Base-by-base conservation (phyloP, 2,888 invertebrate genomes). In the Dryocosmus kuriphilus region DNA sequence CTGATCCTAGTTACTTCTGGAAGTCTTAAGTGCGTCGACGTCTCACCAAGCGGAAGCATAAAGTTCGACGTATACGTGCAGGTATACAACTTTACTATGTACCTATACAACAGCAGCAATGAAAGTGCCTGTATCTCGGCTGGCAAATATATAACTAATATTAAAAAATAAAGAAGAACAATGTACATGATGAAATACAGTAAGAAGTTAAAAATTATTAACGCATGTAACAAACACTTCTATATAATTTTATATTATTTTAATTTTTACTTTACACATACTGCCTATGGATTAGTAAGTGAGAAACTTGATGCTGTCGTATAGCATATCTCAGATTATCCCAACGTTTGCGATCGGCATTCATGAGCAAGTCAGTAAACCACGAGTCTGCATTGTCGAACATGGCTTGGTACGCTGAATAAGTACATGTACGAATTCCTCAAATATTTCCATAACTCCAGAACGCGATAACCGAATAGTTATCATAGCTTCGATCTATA, bases 391-490 rank as follows among this genome's bases (percentile, higher is more conserved):
- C 63, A 65, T 80, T 83, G 85, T 82, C 81, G 84, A 83, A 84
- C 82, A 32, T 30, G 51, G 71, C n/a, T 46, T 46, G 51, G 46
- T 71, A 51, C 46, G 71, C 14, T 51, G 83, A 86, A 83, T 86
- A 81, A 79, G 81, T 81, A 78, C 82, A 82, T 81, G 81, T 83
- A 84, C 85, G 85, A 85, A 89, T 89, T 89, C 88, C 88, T 79
- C 83, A 87, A 86, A 89, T 89, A 89, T 88, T 89, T 88, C 87
- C 86, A 88, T 88, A 89, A 87, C 84, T 88, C 84, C 83, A 81
- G 83, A 85, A 84, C 81, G 82, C 81, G 81, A 83, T 79, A 84
- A 82, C 84, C 83, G 85, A 86, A 89, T 89, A 86, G 87, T 89
- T 88, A 83, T 83, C 86, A 88, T 89, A 88, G 82, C 88, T 87